Conservation (phyloP, 2,888 invertebrate species). For the Limnephilus lunatus region DNA sequence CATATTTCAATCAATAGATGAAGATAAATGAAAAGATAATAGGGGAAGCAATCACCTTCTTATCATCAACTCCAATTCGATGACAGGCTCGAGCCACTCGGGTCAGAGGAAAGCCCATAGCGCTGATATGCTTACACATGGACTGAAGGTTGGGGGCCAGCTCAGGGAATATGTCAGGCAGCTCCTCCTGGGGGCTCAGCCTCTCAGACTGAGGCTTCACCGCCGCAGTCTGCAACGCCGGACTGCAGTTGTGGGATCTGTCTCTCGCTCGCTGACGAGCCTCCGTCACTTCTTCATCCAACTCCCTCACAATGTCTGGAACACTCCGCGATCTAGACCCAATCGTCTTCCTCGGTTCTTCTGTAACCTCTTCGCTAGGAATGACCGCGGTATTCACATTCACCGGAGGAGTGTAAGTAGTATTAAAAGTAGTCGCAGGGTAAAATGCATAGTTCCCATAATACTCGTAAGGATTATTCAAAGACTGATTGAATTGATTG, state of each 20-base stretch:
- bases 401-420: slow-evolving; percentile 36
- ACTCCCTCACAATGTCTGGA: slow-evolving; percentile 85
- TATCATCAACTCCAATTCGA: slow-evolving; percentile 88
- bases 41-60: slow-evolving; percentile 80
- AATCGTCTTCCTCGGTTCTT: slow-evolving; percentile 23
- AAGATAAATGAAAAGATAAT: slow-evolving; percentile 1
- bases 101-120: slow-evolving; percentile 92
- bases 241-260: slow-evolving; percentile 77
- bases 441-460: slow-evolving; percentile 54
- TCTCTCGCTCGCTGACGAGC: slow-evolving; percentile 76
- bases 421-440: slow-evolving; percentile 21
- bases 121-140: slow-evolving; percentile 85
- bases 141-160: slow-evolving; percentile 79
- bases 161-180: slow-evolving; percentile 71
- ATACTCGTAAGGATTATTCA: slow-evolving; percentile 58
- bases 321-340: slow-evolving; percentile 80
- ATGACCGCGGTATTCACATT: neutral
- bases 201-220: slow-evolving; percentile 65
- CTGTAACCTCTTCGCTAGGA: slow-evolving; percentile 15
- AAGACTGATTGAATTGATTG: slow-evolving; percentile 37
- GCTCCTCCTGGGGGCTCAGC: slow-evolving; percentile 61
- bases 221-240: slow-evolving; percentile 69
- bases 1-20: neutral
- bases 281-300: slow-evolving; percentile 81
- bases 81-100: slow-evolving; percentile 89